Conservation (phyloP, 1,140 invertebrate genomes). For the Onthophagus taurus region DNA sequence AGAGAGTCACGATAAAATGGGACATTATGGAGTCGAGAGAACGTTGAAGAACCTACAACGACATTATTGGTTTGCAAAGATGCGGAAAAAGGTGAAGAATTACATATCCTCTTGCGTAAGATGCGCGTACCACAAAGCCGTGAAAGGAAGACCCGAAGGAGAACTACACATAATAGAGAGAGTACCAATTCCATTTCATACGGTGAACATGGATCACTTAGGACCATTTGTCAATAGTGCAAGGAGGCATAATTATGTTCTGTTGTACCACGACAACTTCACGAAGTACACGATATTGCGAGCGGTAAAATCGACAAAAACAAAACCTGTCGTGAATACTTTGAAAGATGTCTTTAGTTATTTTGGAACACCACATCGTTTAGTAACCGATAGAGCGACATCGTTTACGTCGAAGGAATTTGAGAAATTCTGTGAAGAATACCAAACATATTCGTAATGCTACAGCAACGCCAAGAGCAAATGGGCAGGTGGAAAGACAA, state of each 20-base stretch:
- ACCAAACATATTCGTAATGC: too few species aligned
- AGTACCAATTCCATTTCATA: slow-evolving; percentile 25
- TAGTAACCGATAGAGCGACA: slow-evolving; percentile 32
- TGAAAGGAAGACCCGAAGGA: slow-evolving; percentile 24
- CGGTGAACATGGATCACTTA: slow-evolving; percentile 17
- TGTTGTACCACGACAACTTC: slow-evolving; percentile 25
- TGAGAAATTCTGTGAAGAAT: too few species aligned
- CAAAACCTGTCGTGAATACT: neutral
- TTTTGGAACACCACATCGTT: slow-evolving; percentile 25
- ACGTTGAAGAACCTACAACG: slow-evolving; percentile 13
- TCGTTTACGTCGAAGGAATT: slow-evolving; percentile 31
- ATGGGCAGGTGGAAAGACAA: too few species aligned
- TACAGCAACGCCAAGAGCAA: too few species aligned
- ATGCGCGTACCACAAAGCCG: slow-evolving; percentile 11
- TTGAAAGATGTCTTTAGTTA: slow-evolving; percentile 16
- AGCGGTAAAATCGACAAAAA: slow-evolving; percentile 9
- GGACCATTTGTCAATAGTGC: slow-evolving; percentile 24
- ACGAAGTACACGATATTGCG: slow-evolving; percentile 23
- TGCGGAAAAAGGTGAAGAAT: slow-evolving; percentile 17
- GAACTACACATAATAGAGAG: slow-evolving; percentile 30
- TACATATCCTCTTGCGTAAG: slow-evolving; percentile 8
- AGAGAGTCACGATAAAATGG: slow-evolving; percentile 17
- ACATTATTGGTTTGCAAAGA: slow-evolving; percentile 20
- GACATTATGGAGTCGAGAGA: slow-evolving; percentile 15
- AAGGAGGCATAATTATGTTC: slow-evolving; percentile 23